Percentiles rank a stretch among this genome's conserved stretches.
Conservation (phyloP, 2,797 vertebrate species). For the Notolepis coatsorum region DNA sequence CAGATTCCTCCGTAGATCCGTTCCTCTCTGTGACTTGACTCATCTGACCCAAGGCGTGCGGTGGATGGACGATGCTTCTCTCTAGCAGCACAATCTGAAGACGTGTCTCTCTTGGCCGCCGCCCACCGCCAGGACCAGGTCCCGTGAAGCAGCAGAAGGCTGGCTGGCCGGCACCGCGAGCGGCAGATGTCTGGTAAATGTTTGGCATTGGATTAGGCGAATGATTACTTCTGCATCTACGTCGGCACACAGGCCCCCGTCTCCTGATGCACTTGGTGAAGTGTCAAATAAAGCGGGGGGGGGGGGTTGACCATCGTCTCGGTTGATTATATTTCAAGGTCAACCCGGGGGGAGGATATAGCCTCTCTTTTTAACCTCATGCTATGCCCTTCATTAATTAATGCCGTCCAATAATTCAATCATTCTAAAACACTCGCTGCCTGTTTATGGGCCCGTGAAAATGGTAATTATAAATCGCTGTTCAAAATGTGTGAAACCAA, state of each 20-base stretch:
- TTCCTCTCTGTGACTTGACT: slow-evolving; percentile 8
- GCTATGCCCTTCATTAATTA: neutral
- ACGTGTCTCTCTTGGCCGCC: too few relatives aligned
- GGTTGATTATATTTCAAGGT: slow-evolving; percentile 38
- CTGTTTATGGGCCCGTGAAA: too few relatives aligned
- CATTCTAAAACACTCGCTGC: neutral
- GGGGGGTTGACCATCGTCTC: slow-evolving; percentile 39
- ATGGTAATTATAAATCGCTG: too few relatives aligned
- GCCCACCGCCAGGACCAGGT: slow-evolving; percentile 61
- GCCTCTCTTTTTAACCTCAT: neutral
- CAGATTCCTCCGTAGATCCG: too few relatives aligned
- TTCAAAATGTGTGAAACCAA: slow-evolving; percentile 1
- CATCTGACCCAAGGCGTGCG: slow-evolving; percentile 3
- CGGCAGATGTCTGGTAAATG: slow-evolving; percentile 83
- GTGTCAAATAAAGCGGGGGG: slow-evolving; percentile 46
- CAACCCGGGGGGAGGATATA: slow-evolving; percentile 18
- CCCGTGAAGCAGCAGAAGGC: slow-evolving; percentile 60
- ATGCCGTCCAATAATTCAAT: neutral
- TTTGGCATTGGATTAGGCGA: slow-evolving; percentile 77
- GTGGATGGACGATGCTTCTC: slow-evolving; percentile 18
- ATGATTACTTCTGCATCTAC: slow-evolving; percentile 75
- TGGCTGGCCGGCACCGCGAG: slow-evolving; percentile 63
- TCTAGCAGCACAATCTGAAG: slow-evolving; percentile 63
- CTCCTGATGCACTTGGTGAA: slow-evolving; percentile 57
- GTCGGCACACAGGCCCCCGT: slow-evolving; percentile 61